Evolutionary conservation across 1,140 invertebrate genomes (phyloP), one percentile per base, ranked within the genome.

Genomic region (Lanistes nyassanus): DNA sequence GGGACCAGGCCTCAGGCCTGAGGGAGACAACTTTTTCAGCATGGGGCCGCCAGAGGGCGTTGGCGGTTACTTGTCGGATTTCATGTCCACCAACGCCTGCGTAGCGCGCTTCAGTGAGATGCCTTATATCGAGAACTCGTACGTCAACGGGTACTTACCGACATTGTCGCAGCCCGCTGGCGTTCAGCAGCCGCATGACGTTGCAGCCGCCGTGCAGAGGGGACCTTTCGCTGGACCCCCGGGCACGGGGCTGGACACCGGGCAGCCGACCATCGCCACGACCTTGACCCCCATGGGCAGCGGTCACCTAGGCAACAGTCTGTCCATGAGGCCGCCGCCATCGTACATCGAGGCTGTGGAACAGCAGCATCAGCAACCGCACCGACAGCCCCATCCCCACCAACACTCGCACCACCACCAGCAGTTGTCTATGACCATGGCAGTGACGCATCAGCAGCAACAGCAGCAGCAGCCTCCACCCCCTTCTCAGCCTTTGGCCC

Each of bases 301-400:
- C 64, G 19, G 19, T 47, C 42, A 1, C 42, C 67, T 75, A 72
- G 74, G 68, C 58, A 36, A n/a, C 72, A 47, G 39, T 37, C 74
- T 76, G 62, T 74, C 66, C 65, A 78, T 78, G 51, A 82, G 83
- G 62, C 83, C 86, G 13, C 87, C 86, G 21, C 87, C 87, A 29
- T 79, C 86, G 11, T 88, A 88, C 78, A 81, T 82, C 51, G 85
- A 87, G 79, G 85, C 86, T 42, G 72, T 88, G 37, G 76, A 81
- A 70, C 81, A 86, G 58, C 81, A 82, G 39, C 66, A 79, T 31
- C 74, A 77, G 26, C 68, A 72, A 13, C 74, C 72, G 26, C 73
- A 67, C 47, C 67, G 9, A 31, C 62, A 51, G 51, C 21, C 31
- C 7, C 65, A 64, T 47, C 64, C 29, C 36, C 55, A 56, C 60